Conservation (phyloP, 2,113 vertebrate genomes). For the Phrynocephalus versicolor region DNA sequence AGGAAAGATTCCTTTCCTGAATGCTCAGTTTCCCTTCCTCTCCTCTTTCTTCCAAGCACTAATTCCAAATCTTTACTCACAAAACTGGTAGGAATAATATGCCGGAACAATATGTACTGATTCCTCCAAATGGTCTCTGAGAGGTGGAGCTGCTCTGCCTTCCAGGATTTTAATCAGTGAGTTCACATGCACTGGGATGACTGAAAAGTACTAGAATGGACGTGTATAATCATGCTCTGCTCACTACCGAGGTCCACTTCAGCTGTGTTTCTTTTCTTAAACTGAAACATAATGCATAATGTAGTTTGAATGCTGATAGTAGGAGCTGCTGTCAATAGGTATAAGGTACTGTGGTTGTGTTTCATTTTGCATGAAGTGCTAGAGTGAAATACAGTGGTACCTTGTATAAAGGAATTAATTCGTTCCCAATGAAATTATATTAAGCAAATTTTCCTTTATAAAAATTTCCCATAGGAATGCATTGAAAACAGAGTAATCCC, state of each 20-base stretch:
- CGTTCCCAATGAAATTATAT: too few species aligned
- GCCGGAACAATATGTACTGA: too few species aligned
- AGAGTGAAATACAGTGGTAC: too few species aligned
- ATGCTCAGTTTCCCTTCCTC: neutral
- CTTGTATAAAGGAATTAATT: too few species aligned
- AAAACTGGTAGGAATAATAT: neutral
- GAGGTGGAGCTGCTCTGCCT: neutral
- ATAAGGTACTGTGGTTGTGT: neutral
- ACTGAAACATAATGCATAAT: neutral
- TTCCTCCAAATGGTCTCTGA: neutral
- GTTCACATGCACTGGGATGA: neutral
- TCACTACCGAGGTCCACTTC: too few species aligned
- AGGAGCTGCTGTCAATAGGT: neutral
- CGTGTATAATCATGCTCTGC: too few species aligned
- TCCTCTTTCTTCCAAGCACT: neutral
- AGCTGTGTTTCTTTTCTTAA: too few species aligned
- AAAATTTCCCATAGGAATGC: too few species aligned
- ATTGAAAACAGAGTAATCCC: too few species aligned
- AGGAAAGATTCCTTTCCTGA: neutral
- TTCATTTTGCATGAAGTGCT: conserved; percentile 14
- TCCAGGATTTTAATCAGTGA: neutral
- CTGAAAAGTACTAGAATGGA: neutral
- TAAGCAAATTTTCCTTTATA: too few species aligned
- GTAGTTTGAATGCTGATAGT: neutral
- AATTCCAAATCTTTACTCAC: too few species aligned